Evolutionary conservation across 2,113 vertebrate genomes (phyloP).

Genomic region (rat (Rattus norvegicus)): GRCr8 NC_086019.1:170731501-170732000

Average conservation of each 20-base stretch:
- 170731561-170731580: constrained; percentile 43
- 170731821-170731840: background rate
- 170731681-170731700: background rate
- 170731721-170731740: constrained; percentile 17
- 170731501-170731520: constrained; percentile 36
- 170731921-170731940: background rate
- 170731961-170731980: background rate
- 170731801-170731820: background rate
- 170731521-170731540: constrained; percentile 50
- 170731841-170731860: background rate
- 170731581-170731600: constrained; percentile 16
- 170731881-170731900: background rate
- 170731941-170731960: background rate
- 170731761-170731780: background rate
- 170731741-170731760: constrained; percentile 55
- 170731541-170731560: background rate
- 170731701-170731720: constrained; percentile 23
- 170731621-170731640: constrained; percentile 24
- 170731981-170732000: background rate
- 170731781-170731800: background rate
- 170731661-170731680: constrained; percentile 24
- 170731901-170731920: background rate
- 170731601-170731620: constrained; percentile 10
- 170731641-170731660: constrained; percentile 46
- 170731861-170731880: background rate